These are phyloP conservation scores for Trididemnum nubilum DNA, from an alignment of 23 tunicate genomes.

Conservation along the genomic window DNA sequence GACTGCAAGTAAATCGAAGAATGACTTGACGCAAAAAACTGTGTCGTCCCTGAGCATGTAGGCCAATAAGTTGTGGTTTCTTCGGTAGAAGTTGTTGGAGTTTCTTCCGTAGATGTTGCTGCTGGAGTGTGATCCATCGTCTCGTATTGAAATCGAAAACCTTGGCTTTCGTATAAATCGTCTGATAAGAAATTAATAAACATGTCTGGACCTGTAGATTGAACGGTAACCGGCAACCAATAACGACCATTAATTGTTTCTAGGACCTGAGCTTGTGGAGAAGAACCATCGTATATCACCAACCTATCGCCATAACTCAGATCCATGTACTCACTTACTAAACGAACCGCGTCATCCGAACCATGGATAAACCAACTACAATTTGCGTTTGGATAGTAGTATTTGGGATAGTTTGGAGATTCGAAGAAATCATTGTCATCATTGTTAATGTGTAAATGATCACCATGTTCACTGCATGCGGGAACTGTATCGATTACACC, in stretches of 20 bases:
- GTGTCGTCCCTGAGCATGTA: background rate
- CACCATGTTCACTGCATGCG: background rate
- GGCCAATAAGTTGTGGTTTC: background rate
- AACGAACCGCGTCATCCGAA: background rate
- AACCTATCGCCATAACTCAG: background rate
- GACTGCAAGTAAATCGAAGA: background rate
- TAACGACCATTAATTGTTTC: background rate
- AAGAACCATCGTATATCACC: background rate
- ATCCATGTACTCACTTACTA: background rate
- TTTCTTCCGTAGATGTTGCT: background rate
- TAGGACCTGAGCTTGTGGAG: background rate
- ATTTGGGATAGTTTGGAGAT: background rate
- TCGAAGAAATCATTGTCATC: background rate
- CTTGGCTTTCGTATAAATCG: background rate
- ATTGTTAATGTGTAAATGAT: background rate
- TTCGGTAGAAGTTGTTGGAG: background rate
- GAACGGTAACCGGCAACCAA: background rate
- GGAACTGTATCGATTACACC: background rate
- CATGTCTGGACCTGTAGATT: background rate
- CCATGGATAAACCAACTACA: conserved; percentile 4
- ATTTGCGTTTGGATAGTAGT: background rate
- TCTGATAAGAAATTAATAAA: background rate
- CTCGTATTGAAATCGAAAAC: background rate
- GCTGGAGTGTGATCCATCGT: background rate
- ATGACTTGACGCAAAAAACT: background rate